Base-by-base conservation (phyloP, 1,140 invertebrate species). In the Micrasema longulum region DNA sequence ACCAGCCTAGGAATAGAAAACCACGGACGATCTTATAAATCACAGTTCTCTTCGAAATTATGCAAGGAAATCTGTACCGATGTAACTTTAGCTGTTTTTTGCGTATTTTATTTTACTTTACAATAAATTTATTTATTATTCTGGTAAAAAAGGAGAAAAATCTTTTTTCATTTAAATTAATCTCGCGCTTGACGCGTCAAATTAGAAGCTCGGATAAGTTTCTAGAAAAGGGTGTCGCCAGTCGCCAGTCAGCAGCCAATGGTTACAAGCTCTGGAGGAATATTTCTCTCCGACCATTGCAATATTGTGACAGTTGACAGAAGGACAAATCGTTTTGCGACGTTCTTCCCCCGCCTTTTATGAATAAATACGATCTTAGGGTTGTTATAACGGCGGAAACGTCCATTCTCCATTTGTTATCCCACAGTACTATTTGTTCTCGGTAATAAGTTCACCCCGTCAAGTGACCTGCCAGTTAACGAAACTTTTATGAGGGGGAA, bases 331-430 rank as follows among this genome's bases (percentile, higher is more conserved):
- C 70, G 74, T 75, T 75, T 66, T 57, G 74, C 74, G 69, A 75
- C 74, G 74, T 72, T 75, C 57, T 14, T 38, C 57, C 66, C 60
- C 70, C 66, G 48, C 70, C 66, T 70, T 75, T 72, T 75, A 75
- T 75, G 74, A 75, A 75, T 75, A 75, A 75, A 75, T 70, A 72
- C 74, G 74, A 75, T 75, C 74, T 75, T 75, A 70, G 70, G 74
- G 73, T 69, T 71, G 73, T 75, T 75, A 75, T 75, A 75, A 69
- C 69, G 38, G 31, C 70, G 65, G 62, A 72, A 72, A 72, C 74
- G 74, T 75, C 74, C 70, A 72, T 68, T 41, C 70, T 41, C 74
- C 74, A 75, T 75, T 75, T 75, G 52, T 75, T 75, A 72, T 70
- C 67, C 69, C 41, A 31, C 70, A 72, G 14, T 66, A 38, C 69